Evolutionary conservation across 1,140 invertebrate species (phyloP).

Genomic region (Brachionus angularis): DNA sequence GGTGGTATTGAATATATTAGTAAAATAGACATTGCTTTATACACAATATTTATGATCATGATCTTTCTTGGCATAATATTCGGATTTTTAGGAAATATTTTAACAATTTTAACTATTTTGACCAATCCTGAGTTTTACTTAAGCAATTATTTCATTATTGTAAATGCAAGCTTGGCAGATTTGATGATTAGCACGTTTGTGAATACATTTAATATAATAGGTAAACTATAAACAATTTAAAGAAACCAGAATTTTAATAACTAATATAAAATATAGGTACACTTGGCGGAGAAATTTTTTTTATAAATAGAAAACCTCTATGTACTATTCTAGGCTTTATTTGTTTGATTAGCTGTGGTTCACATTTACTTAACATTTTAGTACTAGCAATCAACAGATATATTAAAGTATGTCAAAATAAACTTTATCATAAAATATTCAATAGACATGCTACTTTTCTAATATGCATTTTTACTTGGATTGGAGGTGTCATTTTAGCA

Average conservation of each 20-base stretch:
- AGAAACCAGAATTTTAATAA: neutral
- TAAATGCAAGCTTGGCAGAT: constrained; percentile 8
- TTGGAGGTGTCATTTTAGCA: neutral
- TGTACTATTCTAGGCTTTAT: constrained; percentile 30
- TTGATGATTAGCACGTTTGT: neutral
- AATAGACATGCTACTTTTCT: neutral
- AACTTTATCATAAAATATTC: constrained; percentile 14
- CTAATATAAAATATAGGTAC: neutral
- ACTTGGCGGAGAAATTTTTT: constrained; percentile 7
- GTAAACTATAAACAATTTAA: neutral
- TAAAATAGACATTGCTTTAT: no score
- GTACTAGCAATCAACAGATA: neutral
- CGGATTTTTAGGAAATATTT: no score
- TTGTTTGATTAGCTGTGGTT: neutral
- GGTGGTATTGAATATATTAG: no score
- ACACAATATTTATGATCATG: no score
- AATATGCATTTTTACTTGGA: constrained; percentile 5
- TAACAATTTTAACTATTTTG: neutral
- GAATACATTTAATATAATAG: constrained; percentile 14
- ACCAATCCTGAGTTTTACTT: neutral
- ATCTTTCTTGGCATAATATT: no score
- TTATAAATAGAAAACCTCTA: constrained; percentile 16
- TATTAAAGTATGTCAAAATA: constrained; percentile 24
- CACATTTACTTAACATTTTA: neutral
- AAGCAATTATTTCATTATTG: constrained; percentile 10